phyloP scores from a whole-genome alignment of 1,140 invertebrate genomes.

The Saxidomus purpurata region DNA sequence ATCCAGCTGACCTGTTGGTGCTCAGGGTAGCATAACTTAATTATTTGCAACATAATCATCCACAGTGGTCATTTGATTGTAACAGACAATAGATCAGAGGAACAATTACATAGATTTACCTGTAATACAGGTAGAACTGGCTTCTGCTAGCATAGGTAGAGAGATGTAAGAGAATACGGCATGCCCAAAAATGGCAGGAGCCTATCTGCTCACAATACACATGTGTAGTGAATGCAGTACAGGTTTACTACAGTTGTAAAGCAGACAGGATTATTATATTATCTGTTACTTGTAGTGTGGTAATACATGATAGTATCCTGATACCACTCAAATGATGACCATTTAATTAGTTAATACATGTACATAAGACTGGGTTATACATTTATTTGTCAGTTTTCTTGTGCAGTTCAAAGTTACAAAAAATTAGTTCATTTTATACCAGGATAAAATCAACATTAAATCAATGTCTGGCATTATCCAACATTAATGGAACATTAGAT shows the following conservation, averaged over 20 bases:
- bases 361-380: no score
- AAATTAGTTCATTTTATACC: no score
- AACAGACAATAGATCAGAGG: conserved; percentile 29
- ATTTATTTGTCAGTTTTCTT: no score
- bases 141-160: conserved; percentile 10
- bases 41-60: background rate
- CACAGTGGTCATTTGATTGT: conserved; percentile 30
- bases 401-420: no score
- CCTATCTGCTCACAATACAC: conserved; percentile 38
- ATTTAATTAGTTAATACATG: no score
- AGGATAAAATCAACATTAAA: no score
- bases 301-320: no score
- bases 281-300: conserved; percentile 5
- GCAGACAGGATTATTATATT: conserved; percentile 28
- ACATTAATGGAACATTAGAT: no score
- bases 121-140: conserved; percentile 41
- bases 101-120: conserved; percentile 35
- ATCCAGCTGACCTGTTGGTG: background rate
- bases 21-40: conserved; percentile 6
- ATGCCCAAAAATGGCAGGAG: conserved; percentile 76
- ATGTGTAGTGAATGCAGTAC: conserved; percentile 55
- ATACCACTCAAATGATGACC: no score
- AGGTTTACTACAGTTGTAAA: conserved; percentile 52
- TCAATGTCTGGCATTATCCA: no score
- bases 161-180: conserved; percentile 66